Evolutionary conservation across 2,113 vertebrate species (phyloP).

Genomic region (Mus pahari): DNA sequence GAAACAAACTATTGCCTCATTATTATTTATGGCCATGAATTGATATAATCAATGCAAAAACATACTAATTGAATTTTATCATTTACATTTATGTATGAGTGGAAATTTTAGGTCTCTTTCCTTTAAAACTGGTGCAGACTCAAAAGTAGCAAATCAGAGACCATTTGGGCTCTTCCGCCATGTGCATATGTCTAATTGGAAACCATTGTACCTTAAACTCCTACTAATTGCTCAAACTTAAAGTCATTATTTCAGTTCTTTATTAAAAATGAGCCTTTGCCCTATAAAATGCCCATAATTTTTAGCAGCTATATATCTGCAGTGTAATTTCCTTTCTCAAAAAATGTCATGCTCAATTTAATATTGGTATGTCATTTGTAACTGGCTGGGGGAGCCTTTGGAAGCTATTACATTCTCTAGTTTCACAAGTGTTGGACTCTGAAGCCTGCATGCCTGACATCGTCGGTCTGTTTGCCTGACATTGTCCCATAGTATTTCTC

Average conservation of each 20-base stretch:
- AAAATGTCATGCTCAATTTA: constrained; percentile 74
- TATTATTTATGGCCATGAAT: constrained; percentile 55
- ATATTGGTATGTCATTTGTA: constrained; percentile 67
- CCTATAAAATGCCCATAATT: constrained; percentile 71
- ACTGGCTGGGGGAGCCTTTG: constrained; percentile 54
- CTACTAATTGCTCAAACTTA: constrained; percentile 76
- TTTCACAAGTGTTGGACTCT: constrained; percentile 58
- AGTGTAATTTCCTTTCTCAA: constrained; percentile 71
- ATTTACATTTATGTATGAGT: constrained; percentile 31
- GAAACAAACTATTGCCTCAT: constrained; percentile 19
- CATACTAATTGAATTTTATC: constrained; percentile 43
- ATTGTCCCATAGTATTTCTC: constrained; percentile 54
- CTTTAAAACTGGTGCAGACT: constrained; percentile 4
- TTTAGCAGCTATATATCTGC: constrained; percentile 71
- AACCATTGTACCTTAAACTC: constrained; percentile 73
- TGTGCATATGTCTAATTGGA: constrained; percentile 67
- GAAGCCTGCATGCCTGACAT: constrained; percentile 45
- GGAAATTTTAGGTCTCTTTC: constrained; percentile 32
- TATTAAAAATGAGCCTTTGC: constrained; percentile 74
- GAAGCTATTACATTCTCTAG: constrained; percentile 51
- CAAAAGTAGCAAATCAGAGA: constrained; percentile 18
- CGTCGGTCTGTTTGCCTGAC: constrained; percentile 55
- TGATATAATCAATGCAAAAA: constrained; percentile 43
- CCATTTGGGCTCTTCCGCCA: constrained; percentile 63
- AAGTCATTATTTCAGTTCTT: constrained; percentile 74